These are phyloP conservation scores for Pomacea maculata DNA, from an alignment of 1,140 invertebrate species.

Conservation along the genomic window DNA sequence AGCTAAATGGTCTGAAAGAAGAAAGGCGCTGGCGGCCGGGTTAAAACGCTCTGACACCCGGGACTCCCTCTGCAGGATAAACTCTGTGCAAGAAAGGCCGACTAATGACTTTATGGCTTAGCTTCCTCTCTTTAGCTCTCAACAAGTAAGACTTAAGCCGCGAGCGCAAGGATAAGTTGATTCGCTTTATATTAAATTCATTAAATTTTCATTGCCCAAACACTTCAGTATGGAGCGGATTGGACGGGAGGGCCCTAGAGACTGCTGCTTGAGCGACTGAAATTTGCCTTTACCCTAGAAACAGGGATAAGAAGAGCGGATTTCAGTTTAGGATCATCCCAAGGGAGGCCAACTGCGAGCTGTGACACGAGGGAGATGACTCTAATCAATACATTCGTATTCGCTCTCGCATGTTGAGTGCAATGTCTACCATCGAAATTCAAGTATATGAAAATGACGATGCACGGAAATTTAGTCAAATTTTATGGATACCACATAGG, in stretches of 20 bases:
- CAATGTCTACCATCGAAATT: too few relatives aligned
- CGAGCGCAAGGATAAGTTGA: conserved; percentile 27
- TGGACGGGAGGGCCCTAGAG: conserved; percentile 19
- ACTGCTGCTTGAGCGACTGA: conserved; percentile 4
- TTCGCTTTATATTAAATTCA: conserved; percentile 37
- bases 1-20: conserved; percentile 16
- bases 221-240: conserved; percentile 31
- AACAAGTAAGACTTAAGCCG: conserved; percentile 31
- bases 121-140: conserved; percentile 24
- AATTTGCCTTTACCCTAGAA: conserved; percentile 23
- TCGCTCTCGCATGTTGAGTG: background rate
- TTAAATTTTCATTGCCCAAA: conserved; percentile 33
- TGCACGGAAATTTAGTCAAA: too few relatives aligned
- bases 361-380: conserved; percentile 16
- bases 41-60: conserved; percentile 26
- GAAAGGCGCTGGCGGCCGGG: background rate
- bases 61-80: conserved; percentile 15
- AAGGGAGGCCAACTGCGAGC: conserved; percentile 14
- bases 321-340: conserved; percentile 19
- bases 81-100: conserved; percentile 10
- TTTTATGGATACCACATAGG: too few relatives aligned
- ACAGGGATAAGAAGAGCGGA: conserved; percentile 16
- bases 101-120: conserved; percentile 32
- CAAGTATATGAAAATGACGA: too few relatives aligned
- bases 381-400: conserved; percentile 18